Base-by-base conservation (phyloP, 2,888 invertebrate species). In the Nomada fucata region DNA sequence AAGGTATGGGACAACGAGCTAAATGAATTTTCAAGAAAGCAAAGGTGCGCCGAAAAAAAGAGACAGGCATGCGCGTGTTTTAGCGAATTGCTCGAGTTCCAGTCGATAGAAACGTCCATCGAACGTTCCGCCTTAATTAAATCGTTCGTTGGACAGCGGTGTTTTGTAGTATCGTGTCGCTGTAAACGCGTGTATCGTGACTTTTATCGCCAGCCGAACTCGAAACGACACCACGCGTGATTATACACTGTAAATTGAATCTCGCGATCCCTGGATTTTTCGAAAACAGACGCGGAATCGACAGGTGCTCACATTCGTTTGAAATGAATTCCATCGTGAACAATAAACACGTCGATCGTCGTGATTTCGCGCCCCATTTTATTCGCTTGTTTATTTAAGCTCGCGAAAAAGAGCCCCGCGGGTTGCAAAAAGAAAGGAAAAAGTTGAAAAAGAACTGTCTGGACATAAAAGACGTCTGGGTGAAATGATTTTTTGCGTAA, bases 161-260 rank as follows among this genome's bases (percentile, higher is more conserved):
- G 77, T 80, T 68, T 55, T 53, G 79, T 61, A 29, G 67, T 61
- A 60, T 70, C 64, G 72, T 55, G 77, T 68, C 70, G 61, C 61
- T 71, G 74, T 77, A 71, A 83, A 82, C 82, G 82, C 63, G 82
- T 76, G 74, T 82, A 72, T 76, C 83, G 72, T 53, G 74, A 83
- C 83, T 83, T 83, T 83, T 83, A 83, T 83, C 83, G 69, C 79
- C 65, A 75, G 65, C 70, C 75, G 83, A 76, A 78, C 79, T 79
- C 74, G 78, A 83, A 83, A 83, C 67, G 82, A 71, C 70, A 70
- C 72, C 69, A 10, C 64, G 47, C 65, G 67, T 68, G 82, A 85
- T 84, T 84, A 79, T 79, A 73, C 86, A 73, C 72, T 79, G 70
- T 80, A 88, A 88, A 87, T 87, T 88, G 79, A 80, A 79, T 80